Base-by-base conservation (phyloP, 2,888 invertebrate genomes). In the Drosophila antonietae region DNA sequence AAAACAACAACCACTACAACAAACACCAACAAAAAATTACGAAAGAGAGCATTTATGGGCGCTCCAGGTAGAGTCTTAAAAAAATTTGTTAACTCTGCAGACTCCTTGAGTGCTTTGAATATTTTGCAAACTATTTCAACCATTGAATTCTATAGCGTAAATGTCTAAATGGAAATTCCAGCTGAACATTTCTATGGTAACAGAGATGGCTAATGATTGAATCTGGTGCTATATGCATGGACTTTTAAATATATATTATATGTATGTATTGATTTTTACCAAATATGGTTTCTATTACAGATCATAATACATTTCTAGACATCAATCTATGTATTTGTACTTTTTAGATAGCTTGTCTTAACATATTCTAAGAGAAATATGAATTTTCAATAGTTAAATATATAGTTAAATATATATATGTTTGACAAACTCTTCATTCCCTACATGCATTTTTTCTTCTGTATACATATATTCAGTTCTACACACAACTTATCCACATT, bases 61-160 rank as follows among this genome's bases (percentile, higher is more conserved):
- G 41, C 35, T 49, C 89, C 89, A 89, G 84, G 84, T 84, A 82
- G 72, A 65, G 55, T 55, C 53, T 31, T 31, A 51, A 44, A 31
- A 35, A 61, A 52, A 49, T 41, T 63, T 37, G 23, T 39, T 46
- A 28, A 49, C 74, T 57, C 58, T 52, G 49, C 67, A 55, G 35
- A 47, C 52, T 44, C 52, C 46, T 44, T 15, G 44, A 46, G 31
- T 33, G 46, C 43, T 53, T 57, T 68, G 28, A 60, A 72, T 39
- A 58, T 31, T 49, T 52, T 53, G 39, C 57, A 35, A 72, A 61
- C 66, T 58, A 66, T 77, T 77, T 44, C 60, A 61, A 61, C 35
- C 35, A 44, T 47, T 39, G 46, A 6, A 23, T 67, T 55, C 47
- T 67, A 55, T 67, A 15, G 47, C 41, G 4, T 39, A 23, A 52